phyloP scores from a whole-genome alignment of 2,797 vertebrate genomes.

The Brachyrhaphis roseni region DNA sequence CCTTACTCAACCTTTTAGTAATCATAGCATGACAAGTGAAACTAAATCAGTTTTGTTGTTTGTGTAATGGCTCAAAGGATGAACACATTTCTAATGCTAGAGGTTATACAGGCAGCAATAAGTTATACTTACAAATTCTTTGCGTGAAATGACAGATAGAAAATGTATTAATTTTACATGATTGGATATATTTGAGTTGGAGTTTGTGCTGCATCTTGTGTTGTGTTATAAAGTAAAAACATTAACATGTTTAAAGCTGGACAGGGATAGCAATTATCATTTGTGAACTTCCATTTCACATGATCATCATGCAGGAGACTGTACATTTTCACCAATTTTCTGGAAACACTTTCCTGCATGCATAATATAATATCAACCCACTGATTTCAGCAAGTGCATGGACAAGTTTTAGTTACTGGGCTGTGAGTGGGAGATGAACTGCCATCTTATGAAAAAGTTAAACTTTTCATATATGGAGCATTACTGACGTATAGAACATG shows the following conservation, averaged over 20 bases:
- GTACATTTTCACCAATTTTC: neutral
- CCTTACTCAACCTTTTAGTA: slow-evolving; percentile 5
- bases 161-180: neutral
- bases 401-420: neutral
- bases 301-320: neutral
- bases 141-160: neutral
- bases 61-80: slow-evolving; percentile 14
- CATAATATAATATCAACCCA: neutral
- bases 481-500: neutral
- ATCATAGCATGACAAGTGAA: slow-evolving; percentile 16
- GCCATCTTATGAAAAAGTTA: neutral
- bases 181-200: slow-evolving; percentile 6
- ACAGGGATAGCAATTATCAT: neutral
- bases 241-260: neutral
- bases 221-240: slow-evolving; percentile 15
- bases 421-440: neutral
- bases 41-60: slow-evolving; percentile 20
- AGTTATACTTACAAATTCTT: slow-evolving; percentile 11
- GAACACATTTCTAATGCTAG: slow-evolving; percentile 8
- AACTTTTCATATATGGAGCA: neutral
- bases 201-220: neutral
- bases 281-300: neutral
- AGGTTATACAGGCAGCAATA: slow-evolving; percentile 7
- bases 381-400: neutral
- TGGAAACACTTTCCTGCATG: neutral